Conservation (phyloP, 2,797 vertebrate genomes). For the Centroberyx gerrardi region DNA sequence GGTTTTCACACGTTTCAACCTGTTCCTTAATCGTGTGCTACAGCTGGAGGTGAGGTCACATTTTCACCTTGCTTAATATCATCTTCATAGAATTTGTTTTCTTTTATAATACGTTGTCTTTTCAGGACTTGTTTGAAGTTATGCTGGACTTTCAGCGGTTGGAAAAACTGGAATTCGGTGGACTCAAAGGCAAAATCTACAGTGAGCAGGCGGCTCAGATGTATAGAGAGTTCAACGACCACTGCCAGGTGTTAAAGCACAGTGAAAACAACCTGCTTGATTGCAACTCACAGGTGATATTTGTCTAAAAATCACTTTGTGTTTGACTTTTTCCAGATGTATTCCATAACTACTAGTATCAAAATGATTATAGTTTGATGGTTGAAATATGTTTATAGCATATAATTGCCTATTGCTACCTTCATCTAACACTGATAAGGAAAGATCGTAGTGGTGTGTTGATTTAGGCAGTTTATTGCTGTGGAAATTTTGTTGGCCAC, state of each 20-base stretch:
- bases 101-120: constrained; percentile 15
- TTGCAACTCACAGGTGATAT: constrained; percentile 79
- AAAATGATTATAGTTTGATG: neutral
- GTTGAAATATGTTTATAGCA: neutral
- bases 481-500: neutral
- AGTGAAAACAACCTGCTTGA: constrained; percentile 77
- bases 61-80: neutral
- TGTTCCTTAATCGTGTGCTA: constrained; percentile 83
- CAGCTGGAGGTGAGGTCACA: constrained; percentile 85
- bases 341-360: neutral
- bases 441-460: neutral
- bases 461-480: neutral
- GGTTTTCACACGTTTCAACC: constrained; percentile 87
- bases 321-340: constrained; percentile 2
- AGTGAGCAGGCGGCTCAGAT: constrained; percentile 80
- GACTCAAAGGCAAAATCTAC: constrained; percentile 81
- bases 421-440: neutral
- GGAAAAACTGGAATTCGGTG: constrained; percentile 88
- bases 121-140: constrained; percentile 85
- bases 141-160: constrained; percentile 88
- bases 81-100: constrained; percentile 2
- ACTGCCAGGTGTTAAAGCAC: constrained; percentile 81
- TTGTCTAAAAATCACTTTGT: neutral
- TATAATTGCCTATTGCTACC: neutral
- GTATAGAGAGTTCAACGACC: constrained; percentile 81